A percentile compares a stretch with the other conserved stretches of the same genome.
phyloP scores from a whole-genome alignment of 2,888 invertebrate species.

The Agrilus mali region DNA sequence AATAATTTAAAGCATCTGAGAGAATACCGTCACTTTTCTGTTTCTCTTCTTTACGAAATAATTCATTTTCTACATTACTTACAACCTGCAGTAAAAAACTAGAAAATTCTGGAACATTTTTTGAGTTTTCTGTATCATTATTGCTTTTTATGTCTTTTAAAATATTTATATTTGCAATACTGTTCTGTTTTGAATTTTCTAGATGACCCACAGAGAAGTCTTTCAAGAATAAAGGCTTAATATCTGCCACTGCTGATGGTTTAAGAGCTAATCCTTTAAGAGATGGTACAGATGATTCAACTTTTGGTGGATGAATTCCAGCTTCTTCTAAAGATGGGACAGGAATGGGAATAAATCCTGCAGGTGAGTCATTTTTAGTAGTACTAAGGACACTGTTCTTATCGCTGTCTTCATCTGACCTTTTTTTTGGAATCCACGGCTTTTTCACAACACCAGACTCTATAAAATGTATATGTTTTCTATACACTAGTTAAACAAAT shows the following conservation, averaged over 20 bases:
- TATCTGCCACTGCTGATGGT: too few relatives aligned
- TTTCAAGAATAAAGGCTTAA: too few relatives aligned
- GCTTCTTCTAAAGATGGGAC: too few relatives aligned
- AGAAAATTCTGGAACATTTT: not conserved
- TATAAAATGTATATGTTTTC: conserved; percentile 6
- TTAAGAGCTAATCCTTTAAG: too few relatives aligned
- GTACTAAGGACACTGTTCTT: not conserved
- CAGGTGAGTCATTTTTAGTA: too few relatives aligned
- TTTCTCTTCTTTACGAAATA: conserved; percentile 17
- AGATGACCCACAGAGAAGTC: too few relatives aligned
- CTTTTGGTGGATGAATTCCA: too few relatives aligned
- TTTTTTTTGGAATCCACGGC: conserved; percentile 23
- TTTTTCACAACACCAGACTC: conserved; percentile 20
- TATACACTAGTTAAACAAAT: not conserved
- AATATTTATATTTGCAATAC: not conserved
- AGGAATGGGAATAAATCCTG: too few relatives aligned
- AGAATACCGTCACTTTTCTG: conserved; percentile 20
- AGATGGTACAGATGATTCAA: too few relatives aligned
- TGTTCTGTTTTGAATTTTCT: too few relatives aligned
- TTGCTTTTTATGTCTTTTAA: not conserved
- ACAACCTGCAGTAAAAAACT: conserved; percentile 21
- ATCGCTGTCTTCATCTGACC: not conserved
- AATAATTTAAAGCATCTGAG: conserved; percentile 23
- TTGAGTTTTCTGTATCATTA: not conserved
- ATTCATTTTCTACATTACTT: conserved; percentile 22